Evolutionary conservation across 2,888 invertebrate species (phyloP).

Genomic region (Gisinianus flammeolus): DNA sequence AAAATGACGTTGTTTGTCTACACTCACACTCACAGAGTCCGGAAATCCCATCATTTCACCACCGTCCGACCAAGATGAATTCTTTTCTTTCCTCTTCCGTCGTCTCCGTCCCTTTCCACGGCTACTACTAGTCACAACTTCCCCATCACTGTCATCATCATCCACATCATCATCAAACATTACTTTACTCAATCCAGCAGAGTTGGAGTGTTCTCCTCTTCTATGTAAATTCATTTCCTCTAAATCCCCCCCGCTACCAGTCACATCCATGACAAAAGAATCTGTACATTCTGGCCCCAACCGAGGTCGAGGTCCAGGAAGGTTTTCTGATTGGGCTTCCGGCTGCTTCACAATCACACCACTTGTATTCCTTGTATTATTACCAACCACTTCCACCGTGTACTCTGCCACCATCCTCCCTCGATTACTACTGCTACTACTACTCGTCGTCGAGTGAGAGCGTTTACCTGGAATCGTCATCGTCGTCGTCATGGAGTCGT

Average conservation of each 20-base stretch:
- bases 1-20: conserved; percentile 10
- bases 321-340: too few relatives aligned
- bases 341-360: conserved; percentile 5
- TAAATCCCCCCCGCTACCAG: neutral
- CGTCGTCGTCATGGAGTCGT: neutral
- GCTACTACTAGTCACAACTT: neutral
- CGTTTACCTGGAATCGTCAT: conserved; percentile 15
- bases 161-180: neutral
- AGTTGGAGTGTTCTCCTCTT: neutral
- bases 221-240: neutral
- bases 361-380: conserved; percentile 44
- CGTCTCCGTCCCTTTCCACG: neutral
- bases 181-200: neutral
- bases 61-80: neutral
- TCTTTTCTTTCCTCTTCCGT: neutral
- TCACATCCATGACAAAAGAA: neutral
- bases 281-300: neutral
- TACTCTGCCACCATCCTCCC: neutral
- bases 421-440: neutral
- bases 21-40: neutral
- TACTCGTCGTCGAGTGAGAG: neutral
- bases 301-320: neutral
- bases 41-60: conserved; percentile 2
- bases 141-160: conserved; percentile 2
- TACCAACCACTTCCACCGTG: conserved; percentile 28